Percentiles rank a stretch among this genome's conserved stretches.
These are phyloP conservation scores for Perca flavescens DNA, from an alignment of 2,113 vertebrate species.

Conservation along the genomic window DNA sequence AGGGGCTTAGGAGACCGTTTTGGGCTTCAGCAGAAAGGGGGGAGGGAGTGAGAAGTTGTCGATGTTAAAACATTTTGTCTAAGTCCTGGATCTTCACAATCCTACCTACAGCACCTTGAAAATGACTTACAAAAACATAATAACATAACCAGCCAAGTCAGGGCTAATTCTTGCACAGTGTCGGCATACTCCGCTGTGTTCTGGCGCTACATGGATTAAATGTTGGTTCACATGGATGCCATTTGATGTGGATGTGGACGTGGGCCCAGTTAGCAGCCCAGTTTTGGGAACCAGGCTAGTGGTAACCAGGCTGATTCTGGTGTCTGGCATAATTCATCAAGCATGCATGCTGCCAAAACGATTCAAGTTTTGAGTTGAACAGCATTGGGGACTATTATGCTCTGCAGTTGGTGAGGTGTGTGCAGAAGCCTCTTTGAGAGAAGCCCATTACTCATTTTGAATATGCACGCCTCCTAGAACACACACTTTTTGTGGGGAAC, in stretches of 20 bases:
- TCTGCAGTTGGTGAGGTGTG: not conserved
- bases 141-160: too few species aligned
- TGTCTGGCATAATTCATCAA: not conserved
- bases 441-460: not conserved
- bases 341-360: not conserved
- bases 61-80: too few species aligned
- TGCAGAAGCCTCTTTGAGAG: not conserved
- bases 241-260: not conserved
- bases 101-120: too few species aligned
- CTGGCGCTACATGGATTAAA: not conserved
- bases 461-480: too few species aligned
- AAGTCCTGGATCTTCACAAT: too few species aligned
- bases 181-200: too few species aligned
- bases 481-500: too few species aligned
- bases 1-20: too few species aligned
- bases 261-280: not conserved
- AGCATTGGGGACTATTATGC: not conserved
- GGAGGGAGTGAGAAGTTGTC: too few species aligned
- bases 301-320: not conserved
- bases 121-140: too few species aligned
- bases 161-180: not conserved
- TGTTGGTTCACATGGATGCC: not conserved
- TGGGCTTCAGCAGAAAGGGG: too few species aligned
- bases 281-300: not conserved
- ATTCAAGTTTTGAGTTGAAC: not conserved